Evolutionary conservation across 2,797 vertebrate genomes (phyloP).

Genomic region (Cyprinella venusta): DNA sequence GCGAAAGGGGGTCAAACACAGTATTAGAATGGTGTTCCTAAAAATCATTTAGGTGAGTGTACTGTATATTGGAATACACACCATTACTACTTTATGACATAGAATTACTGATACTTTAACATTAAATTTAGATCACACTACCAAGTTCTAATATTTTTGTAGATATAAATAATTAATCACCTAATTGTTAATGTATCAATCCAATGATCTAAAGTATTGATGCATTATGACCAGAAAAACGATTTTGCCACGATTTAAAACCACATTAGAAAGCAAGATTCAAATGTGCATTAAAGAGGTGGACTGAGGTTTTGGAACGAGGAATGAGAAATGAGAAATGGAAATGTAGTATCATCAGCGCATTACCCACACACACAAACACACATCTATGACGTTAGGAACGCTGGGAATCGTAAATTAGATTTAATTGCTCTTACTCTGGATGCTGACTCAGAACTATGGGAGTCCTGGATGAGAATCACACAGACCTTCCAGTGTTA

Average conservation of each 20-base stretch:
- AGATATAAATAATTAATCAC: background rate
- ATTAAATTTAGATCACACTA: background rate
- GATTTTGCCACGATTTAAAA: background rate
- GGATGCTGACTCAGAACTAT: conserved; percentile 28
- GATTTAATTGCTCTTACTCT: conserved; percentile 49
- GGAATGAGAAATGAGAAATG: conserved; percentile 26
- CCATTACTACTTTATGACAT: background rate
- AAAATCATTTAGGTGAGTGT: too few species aligned
- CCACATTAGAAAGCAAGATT: background rate
- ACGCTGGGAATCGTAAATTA: conserved; percentile 50
- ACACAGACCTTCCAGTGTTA: conserved; percentile 18
- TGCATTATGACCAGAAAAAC: background rate
- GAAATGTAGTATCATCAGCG: conserved; percentile 19
- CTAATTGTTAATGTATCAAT: background rate
- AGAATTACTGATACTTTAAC: background rate
- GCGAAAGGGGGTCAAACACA: too few species aligned
- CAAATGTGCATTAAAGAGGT: conserved; percentile 12
- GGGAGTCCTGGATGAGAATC: conserved; percentile 11
- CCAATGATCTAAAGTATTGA: background rate
- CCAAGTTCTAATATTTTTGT: background rate
- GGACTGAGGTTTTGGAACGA: conserved; percentile 27
- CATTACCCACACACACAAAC: conserved; percentile 34
- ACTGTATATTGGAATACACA: background rate
- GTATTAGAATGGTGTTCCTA: too few species aligned
- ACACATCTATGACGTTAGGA: conserved; percentile 45